Evolutionary conservation across 1,140 invertebrate species (phyloP).

Genomic region (Hycleus cichorii): DNA sequence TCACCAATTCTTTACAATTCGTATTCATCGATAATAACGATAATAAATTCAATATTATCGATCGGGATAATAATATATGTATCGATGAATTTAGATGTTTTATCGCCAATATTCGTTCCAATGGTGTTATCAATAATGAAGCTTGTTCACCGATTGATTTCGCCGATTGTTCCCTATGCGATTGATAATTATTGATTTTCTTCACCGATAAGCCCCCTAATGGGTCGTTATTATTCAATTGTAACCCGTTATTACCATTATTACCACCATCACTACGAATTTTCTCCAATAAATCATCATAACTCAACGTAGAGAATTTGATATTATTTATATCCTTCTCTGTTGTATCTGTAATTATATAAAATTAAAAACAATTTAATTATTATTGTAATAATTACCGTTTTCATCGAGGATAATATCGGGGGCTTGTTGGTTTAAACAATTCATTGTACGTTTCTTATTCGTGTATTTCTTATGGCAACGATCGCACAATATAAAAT

Average conservation of each 20-base stretch:
- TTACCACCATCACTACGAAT: conserved; percentile 27
- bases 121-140: conserved; percentile 38
- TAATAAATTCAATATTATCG: conserved; percentile 49
- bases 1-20: conserved; percentile 44
- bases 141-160: conserved; percentile 47
- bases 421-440: conserved; percentile 24
- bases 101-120: conserved; percentile 47
- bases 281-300: conserved; percentile 19
- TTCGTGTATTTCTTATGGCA: conserved; percentile 45
- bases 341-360: conserved; percentile 22
- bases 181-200: conserved; percentile 20
- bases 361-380: background rate
- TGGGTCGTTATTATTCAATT: conserved; percentile 44
- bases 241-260: conserved; percentile 40
- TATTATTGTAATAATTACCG: conserved; percentile 11
- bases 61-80: conserved; percentile 49
- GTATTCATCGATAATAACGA: conserved; percentile 49
- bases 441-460: conserved; percentile 21
- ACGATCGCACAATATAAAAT: conserved; percentile 46
- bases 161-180: background rate
- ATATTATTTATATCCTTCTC: conserved; percentile 29
- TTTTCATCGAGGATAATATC: conserved; percentile 37
- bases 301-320: conserved; percentile 10
- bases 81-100: conserved; percentile 45
- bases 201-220: conserved; percentile 46